Evolutionary conservation across 2,113 vertebrate species (phyloP).

Genomic region (Callospermophilus lateralis): DNA sequence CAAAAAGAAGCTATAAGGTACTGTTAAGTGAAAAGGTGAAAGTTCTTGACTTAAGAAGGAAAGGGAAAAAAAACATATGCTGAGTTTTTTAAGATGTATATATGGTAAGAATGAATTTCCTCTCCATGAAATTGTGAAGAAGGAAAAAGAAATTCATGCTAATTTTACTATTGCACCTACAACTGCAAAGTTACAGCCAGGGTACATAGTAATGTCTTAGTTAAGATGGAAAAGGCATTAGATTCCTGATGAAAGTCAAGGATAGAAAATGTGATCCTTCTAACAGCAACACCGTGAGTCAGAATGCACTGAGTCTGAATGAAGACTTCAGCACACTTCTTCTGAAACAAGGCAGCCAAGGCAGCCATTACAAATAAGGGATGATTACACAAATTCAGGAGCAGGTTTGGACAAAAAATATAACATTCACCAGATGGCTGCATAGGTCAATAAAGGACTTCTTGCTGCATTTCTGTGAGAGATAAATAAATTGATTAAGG

Average conservation of each 20-base stretch:
- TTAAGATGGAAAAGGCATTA: not conserved
- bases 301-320: not conserved
- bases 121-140: not conserved
- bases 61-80: not conserved
- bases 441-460: not conserved
- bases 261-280: not conserved
- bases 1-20: not conserved
- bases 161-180: not conserved
- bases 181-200: not conserved
- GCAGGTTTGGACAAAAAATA: not conserved
- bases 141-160: not conserved
- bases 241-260: not conserved
- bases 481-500: not conserved
- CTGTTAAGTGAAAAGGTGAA: not conserved
- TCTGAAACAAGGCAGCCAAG: not conserved
- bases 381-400: not conserved
- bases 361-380: too few relatives aligned
- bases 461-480: not conserved
- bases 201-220: not conserved
- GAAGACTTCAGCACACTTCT: not conserved
- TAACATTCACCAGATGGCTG: not conserved
- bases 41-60: not conserved
- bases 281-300: not conserved
- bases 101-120: not conserved
- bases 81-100: not conserved